Evolutionary conservation across 2,888 invertebrate species (phyloP), one percentile per base, ranked within the genome.

Genomic region (Serrognathus titanus): DNA sequence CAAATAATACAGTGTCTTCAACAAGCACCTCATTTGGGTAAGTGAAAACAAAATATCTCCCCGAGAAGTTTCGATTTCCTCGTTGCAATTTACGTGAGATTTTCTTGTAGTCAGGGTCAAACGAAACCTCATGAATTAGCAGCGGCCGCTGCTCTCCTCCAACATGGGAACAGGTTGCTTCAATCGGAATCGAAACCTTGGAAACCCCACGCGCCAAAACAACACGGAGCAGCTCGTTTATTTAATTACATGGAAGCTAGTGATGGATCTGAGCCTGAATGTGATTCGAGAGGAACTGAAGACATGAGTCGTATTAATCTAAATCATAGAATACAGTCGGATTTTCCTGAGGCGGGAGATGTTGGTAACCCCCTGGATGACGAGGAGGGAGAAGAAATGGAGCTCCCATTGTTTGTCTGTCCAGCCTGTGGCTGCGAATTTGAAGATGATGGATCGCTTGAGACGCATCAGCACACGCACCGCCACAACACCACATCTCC

Each of bases 161-260:
- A 76, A 58, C 75, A 76, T 51, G 72, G 71, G 47, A 75, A 74
- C 55, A 72, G 75, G 11, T 67, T 75, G 13, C 66, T 75, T 8
- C 76, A 75, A 60, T 67, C 66, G 13, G 74, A 75, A 41, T 61
- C 65, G 6, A 75, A 75, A 60, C 66, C 71, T 3, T 73, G 72
- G 66, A 70, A 71, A 52, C 69, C 66, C 16, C 75, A 76, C 55
- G 65, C 74, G 5, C 74, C 76, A 2, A 77, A 76, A 51, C 77
- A 75, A 70, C 83, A 83, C 64, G 87, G 87, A 62, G 87, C 87
- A 55, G 86, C 86, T 65, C 80, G 87, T 58, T 81, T 88, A 53
- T 88, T 88, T 79, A 87, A 84, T 70, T 89, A 85, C 81, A 82
- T 87, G 81, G 89, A 86, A 78, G 89, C 88, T 61, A 85, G 82